Evolutionary conservation across 2,797 vertebrate species (phyloP), one percentile per base, ranked within the genome.

Genomic region (Urophycis tenuis): DNA sequence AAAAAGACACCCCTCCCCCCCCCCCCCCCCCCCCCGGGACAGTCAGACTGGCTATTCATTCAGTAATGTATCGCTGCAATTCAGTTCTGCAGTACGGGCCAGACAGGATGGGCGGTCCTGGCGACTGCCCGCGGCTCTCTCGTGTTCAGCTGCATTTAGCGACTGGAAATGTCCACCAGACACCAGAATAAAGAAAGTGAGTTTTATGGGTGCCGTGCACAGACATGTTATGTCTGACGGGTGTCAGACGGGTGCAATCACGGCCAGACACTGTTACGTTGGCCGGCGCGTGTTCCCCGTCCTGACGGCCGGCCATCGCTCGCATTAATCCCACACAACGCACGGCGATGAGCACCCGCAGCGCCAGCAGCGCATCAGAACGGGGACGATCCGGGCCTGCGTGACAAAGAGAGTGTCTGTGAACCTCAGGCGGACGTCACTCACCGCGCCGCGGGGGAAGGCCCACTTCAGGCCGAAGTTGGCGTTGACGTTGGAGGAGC

Each of bases 401-500:
- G 19, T 19, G 19, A 60, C 25, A 60, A 22, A n/a, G 22, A 60
- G 19, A n/a, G 22, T 7, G 53, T 22, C 53, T 8, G 25, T n/a
- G 1, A 60, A 22, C 22, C 14, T 19, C 71, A 11, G 35, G 17
- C 33, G 1, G 12, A 25, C 17, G n/a, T 32, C 19, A 85, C 95
- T 94, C 86, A 99, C 97, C 92, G 80, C 92, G 19, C 78, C 85
- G 45, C 77, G 83, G 22, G 88, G 94, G 85, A 88, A 91, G 81
- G 90, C 89, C 97, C 97, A 99, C 34, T 87, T 90, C 33, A 96
- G 79, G 64, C 83, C 78, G 75, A 99, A 92, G 0, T 94, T 93
- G 64, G 94, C 94, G 86, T 97, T 95, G 85, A 96, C 89, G 79
- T 99, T 97, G 1, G 86, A 91, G 82, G 95, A 93, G 78, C 84